Base-by-base conservation (phyloP, 1,140 invertebrate species). In the Drosophila yakuba region DNA sequence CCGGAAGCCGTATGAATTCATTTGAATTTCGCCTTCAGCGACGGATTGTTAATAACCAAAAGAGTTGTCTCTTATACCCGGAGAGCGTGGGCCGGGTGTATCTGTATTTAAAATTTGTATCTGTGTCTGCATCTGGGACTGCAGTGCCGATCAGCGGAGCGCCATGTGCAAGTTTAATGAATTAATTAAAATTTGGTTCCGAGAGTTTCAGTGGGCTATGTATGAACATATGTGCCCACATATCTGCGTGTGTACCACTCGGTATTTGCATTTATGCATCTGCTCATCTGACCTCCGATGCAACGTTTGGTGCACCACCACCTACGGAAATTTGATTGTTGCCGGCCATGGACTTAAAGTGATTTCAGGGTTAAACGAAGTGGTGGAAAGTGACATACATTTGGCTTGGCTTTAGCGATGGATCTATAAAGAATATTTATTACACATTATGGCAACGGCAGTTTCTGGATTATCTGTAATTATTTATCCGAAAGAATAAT, bases 91-190 rank as follows among this genome's bases (percentile, higher is more conserved):
- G 51, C 41, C 32, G 7, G 32, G 32, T 48, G 23, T 4, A 14
- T 67, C 78, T 61, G 36, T 15, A 12, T n/a, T 35, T 32, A 8
- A 32, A 32, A 32, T 3, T 32, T 56, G 36, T 12, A 20, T 56
- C 32, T 47, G n/a, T 62, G n/a, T 54, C 28, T 38, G 55, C 44
- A 32, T 57, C 36, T 58, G 63, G 45, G 45, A 45, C 36, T 78
- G 75, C 68, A 68, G 38, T 63, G 20, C 38, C 54, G 35, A 14
- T 32, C 12, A n/a, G 62, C 54, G 12, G 74, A 74, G 67, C 77
- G 81, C 72, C 81, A 85, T 85, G 66, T 85, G 81, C 78, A 59
- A 74, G 63, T 78, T 85, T 86, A 86, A 85, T 85, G 82, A 85
- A 85, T 86, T 85, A 85, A 85, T 85, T 85, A 85, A 81, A 85